These are phyloP conservation scores for Lethenteron reissneri DNA, from an alignment of 2,113 vertebrate species.

Conservation along the genomic window DNA sequence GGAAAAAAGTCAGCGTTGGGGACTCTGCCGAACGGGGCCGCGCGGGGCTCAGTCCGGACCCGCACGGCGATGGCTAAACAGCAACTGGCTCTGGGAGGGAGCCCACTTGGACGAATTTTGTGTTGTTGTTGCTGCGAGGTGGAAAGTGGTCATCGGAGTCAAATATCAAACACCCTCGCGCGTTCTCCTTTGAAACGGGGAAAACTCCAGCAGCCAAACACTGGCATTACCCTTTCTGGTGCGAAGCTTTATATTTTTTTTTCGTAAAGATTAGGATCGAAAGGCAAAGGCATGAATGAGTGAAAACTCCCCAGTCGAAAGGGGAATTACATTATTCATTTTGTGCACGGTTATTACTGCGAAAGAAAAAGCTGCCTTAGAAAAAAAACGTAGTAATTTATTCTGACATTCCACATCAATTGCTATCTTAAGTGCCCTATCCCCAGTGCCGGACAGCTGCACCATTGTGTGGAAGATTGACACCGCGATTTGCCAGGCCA, in stretches of 20 bases:
- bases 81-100: background rate
- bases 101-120: background rate
- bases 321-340: background rate
- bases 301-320: background rate
- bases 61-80: background rate
- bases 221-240: background rate
- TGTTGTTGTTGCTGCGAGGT: background rate
- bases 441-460: slow-evolving; percentile 5
- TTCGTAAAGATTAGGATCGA: background rate
- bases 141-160: background rate
- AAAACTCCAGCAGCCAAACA: too few relatives aligned
- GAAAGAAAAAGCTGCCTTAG: slow-evolving; percentile 1
- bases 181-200: too few relatives aligned
- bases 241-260: background rate
- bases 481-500: background rate
- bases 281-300: background rate
- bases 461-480: slow-evolving; percentile 5
- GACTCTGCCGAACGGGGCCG: background rate
- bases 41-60: background rate
- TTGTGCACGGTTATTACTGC: background rate
- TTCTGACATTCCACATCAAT: slow-evolving; percentile 7
- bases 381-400: slow-evolving; percentile 1
- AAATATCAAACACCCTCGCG: background rate
- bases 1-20: background rate
- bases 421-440: slow-evolving; percentile 5